Conservation (phyloP, 2,113 vertebrate genomes). For the Nothobranchius furzeri region DNA sequence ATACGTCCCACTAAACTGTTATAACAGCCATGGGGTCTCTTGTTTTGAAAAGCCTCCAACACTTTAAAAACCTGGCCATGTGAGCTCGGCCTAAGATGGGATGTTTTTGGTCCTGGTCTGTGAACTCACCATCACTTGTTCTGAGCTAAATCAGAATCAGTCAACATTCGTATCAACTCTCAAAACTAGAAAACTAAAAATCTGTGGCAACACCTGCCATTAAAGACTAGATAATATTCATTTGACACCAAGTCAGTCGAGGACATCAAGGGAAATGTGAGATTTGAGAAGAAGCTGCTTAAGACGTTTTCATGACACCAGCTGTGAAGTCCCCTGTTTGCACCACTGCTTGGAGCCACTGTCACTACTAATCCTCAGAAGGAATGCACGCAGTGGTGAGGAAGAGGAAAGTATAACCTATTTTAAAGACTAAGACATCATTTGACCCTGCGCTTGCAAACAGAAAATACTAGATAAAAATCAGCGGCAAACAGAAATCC, state of each 20-base stretch:
- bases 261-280: slow-evolving; percentile 24
- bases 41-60: too few relatives aligned
- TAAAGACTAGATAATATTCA: slow-evolving; percentile 29
- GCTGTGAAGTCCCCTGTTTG: slow-evolving; percentile 18
- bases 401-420: slow-evolving; percentile 30
- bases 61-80: too few relatives aligned
- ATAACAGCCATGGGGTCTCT: too few relatives aligned
- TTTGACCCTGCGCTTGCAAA: slow-evolving; percentile 12
- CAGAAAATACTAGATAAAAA: slow-evolving; percentile 13
- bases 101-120: too few relatives aligned
- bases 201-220: slow-evolving; percentile 16
- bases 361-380: slow-evolving; percentile 37
- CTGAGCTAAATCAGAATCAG: too few relatives aligned
- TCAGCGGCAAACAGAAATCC: slow-evolving; percentile 1
- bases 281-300: slow-evolving; percentile 42
- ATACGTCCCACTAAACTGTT: too few relatives aligned
- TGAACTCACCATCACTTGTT: too few relatives aligned
- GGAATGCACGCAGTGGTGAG: neutral
- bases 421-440: slow-evolving; percentile 40
- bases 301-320: slow-evolving; percentile 29
- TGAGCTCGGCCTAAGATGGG: too few relatives aligned
- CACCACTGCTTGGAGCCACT: slow-evolving; percentile 10
- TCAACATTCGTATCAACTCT: too few relatives aligned
- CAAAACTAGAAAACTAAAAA: neutral
- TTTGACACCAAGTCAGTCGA: slow-evolving; percentile 60